Percentiles rank a stretch among this genome's conserved stretches.
phyloP scores from a whole-genome alignment of 2,888 invertebrate species.

The Nesidiocoris tenuis region DNA sequence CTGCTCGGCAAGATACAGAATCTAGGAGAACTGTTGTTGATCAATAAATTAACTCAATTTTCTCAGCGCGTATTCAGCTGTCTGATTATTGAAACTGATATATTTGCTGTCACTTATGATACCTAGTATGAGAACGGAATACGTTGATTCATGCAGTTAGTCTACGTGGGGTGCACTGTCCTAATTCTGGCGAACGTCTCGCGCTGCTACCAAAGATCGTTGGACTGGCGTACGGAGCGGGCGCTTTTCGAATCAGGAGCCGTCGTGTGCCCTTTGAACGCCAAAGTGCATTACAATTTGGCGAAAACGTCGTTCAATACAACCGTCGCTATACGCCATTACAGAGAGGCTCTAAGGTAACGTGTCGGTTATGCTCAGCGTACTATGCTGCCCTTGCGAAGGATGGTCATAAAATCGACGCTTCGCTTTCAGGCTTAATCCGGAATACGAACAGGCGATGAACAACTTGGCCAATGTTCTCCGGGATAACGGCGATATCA shows the following conservation, averaged over 20 bases:
- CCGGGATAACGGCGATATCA: slow-evolving; percentile 66
- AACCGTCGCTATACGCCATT: slow-evolving; percentile 71
- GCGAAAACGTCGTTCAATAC: slow-evolving; percentile 82
- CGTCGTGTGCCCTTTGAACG: slow-evolving; percentile 88
- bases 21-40: neutral
- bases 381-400: neutral
- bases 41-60: neutral
- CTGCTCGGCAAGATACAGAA: neutral
- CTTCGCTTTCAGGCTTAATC: slow-evolving; percentile 62
- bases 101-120: too few relatives aligned
- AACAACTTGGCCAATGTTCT: slow-evolving; percentile 88
- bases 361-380: neutral
- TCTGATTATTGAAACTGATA: too few relatives aligned
- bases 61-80: too few relatives aligned
- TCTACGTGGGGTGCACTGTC: slow-evolving; percentile 39
- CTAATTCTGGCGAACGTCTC: slow-evolving; percentile 54
- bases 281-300: slow-evolving; percentile 91
- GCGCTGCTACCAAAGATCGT: slow-evolving; percentile 63
- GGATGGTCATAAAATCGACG: neutral
- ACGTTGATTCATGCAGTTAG: slow-evolving; percentile 17
- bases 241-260: slow-evolving; percentile 76
- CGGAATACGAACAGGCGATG: slow-evolving; percentile 87
- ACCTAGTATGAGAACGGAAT: too few relatives aligned
- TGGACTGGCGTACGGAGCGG: slow-evolving; percentile 80
- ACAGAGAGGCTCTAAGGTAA: slow-evolving; percentile 72